Conservation (phyloP, 2,888 invertebrate genomes). For the Cerceris ruficornis region DNA sequence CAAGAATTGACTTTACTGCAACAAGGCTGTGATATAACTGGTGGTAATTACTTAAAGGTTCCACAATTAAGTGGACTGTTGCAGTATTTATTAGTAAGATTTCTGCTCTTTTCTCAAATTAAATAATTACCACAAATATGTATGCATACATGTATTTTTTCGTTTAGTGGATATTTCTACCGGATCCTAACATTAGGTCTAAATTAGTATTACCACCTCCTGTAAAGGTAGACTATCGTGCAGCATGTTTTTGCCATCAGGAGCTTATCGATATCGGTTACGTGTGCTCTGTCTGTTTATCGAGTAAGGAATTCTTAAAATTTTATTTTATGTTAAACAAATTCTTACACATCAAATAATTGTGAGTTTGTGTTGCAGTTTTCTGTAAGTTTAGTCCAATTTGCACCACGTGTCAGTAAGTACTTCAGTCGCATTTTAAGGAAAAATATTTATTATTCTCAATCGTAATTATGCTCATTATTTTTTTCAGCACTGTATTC, state of each 20-base stretch:
- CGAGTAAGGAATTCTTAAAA: slow-evolving; percentile 86
- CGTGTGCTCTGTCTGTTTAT: slow-evolving; percentile 98
- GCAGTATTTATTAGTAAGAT: slow-evolving; percentile 91
- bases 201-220: slow-evolving; percentile 94
- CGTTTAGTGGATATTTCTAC: slow-evolving; percentile 94
- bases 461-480: slow-evolving; percentile 10
- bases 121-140: slow-evolving; percentile 6
- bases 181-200: slow-evolving; percentile 90
- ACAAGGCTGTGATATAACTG: slow-evolving; percentile 98
- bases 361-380: slow-evolving; percentile 85
- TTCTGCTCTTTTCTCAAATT: slow-evolving; percentile 5
- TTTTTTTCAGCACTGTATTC: slow-evolving; percentile 91
- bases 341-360: neutral
- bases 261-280: slow-evolving; percentile 97
- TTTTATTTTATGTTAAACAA: slow-evolving; percentile 5
- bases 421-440: slow-evolving; percentile 75
- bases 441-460: neutral
- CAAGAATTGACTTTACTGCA: slow-evolving; percentile 95
- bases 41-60: slow-evolving; percentile 94
- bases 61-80: slow-evolving; percentile 93
- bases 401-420: slow-evolving; percentile 98
- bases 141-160: slow-evolving; percentile 21
- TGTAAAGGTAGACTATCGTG: slow-evolving; percentile 96
- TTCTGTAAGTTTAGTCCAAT: slow-evolving; percentile 99
- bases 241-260: slow-evolving; percentile 98